Base-by-base conservation (phyloP, 2,113 vertebrate genomes). In the Neodontobutis hainanensis region DNA sequence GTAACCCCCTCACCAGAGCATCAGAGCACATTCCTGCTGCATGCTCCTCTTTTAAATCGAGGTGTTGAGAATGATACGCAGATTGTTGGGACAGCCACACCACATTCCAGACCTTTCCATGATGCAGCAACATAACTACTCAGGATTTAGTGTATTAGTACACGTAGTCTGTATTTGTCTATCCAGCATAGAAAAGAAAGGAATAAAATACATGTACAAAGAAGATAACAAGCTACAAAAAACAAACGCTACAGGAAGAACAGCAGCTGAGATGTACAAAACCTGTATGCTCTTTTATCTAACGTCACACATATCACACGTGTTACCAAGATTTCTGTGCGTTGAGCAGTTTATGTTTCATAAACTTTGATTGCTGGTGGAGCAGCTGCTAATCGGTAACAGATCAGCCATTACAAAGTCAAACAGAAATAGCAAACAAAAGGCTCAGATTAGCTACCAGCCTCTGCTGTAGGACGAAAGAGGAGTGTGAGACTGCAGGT, bases 21-120 rank as follows among this genome's bases (percentile, higher is more conserved):
- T 51, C 58, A n/a, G 52, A 35, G 42, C 65, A 46, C 66, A 61
- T 70, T 71, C 68, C 75, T 38, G 42, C 62, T 70, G 44, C 60
- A 4, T 70, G 70, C 34, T 68, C 40, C 68, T 66, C 66, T 80
- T 27, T 27, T 70, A 16, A 76, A 56, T 47, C 2, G n/a, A 80
- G 71, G 74, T 73, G 82, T 68, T 75, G 75, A 69, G 79, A 74
- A 55, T 47, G 71, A 68, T 48, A 63, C 3, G 19, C 6, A 11
- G 65, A 66, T 64, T 36, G 40, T 55, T 14, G 8, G 5, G 10
- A 5, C 44, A 3, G 19, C 19, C 70, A 15, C 11, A 35, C 68
- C 67, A 64, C 65, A 4, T n/a, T 36, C 43, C 47, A 34, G 59
- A 67, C 57, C 58, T 52, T 85, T 78, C 82, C 82, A 75, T 63